Evolutionary conservation across 2,113 vertebrate genomes (phyloP), one percentile per base, ranked within the genome.

Genomic region (Sebastes schlegelii): DNA sequence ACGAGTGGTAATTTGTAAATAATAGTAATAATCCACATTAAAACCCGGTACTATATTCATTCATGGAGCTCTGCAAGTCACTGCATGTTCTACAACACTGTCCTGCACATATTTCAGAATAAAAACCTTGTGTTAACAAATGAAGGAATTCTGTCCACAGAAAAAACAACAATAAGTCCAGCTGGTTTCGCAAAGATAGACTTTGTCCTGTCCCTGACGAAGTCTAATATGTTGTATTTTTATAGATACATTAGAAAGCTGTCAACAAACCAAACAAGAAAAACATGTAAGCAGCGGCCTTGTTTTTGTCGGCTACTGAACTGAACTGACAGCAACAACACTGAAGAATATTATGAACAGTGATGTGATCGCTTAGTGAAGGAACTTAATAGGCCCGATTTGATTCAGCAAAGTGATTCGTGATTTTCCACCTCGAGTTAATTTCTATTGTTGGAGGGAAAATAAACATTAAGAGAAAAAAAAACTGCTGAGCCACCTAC

Each of bases 361-460:
- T 21, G 68, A 54, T 14, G 5, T 0, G 1, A 52, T 54, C 6
- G 7, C 13, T 67, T 6, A 21, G 13, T 34, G 46, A 79, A 17
- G 17, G 2, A 52, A 42, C 34, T 63, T 10, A 1, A 64, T 14
- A 0, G 11, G 63, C 49, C 48, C 4, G 1, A 77, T 58, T 73
- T 16, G 8, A 58, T 65, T 73, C 26, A 55, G 23, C 23, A 21
- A 40, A 43, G 14, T 67, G 21, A 61, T 70, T 43, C 1, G 4
- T 1, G 26, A 70, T 60, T 52, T 34, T 78, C 48, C 43, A 61
- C 19, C 78, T 60, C 26, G 9, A 68, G 34, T 72, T 86, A 51
- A 19, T 65, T 61, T 63, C 34, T 46, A 65, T 45, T 17, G 46
- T 65, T 43, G 34, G 67, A 55, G 49, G 55, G 10, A 19, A 63